These are phyloP conservation scores for Napeogenes sylphis DNA, from an alignment of 2,888 invertebrate species.

Conservation along the genomic window DNA sequence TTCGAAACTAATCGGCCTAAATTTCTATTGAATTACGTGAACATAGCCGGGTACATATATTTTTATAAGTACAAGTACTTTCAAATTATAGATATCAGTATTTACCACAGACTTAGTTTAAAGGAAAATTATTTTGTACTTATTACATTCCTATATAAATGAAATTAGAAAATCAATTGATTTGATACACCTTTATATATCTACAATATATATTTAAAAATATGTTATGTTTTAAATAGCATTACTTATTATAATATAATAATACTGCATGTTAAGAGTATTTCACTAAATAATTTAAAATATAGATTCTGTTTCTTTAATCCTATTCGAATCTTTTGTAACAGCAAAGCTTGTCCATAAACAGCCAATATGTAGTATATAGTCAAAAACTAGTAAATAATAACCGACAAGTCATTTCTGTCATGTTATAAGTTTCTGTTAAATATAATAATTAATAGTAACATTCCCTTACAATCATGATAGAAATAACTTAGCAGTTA, in stretches of 20 bases:
- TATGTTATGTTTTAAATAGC: too few relatives aligned
- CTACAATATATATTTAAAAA: too few relatives aligned
- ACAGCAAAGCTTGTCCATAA: slow-evolving; percentile 28
- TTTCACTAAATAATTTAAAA: too few relatives aligned
- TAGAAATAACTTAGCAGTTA: too few relatives aligned
- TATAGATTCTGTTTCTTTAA: neutral
- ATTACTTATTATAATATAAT: too few relatives aligned
- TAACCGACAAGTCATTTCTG: slow-evolving; percentile 20
- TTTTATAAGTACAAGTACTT: too few relatives aligned
- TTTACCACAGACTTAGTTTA: neutral
- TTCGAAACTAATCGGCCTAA: too few relatives aligned
- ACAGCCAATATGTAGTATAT: slow-evolving; percentile 14
- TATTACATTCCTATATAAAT: slow-evolving; percentile 3
- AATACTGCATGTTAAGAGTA: too few relatives aligned
- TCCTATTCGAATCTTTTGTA: slow-evolving; percentile 11
- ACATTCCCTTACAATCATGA: slow-evolving; percentile 3
- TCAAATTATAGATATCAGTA: too few relatives aligned
- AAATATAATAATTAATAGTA: neutral
- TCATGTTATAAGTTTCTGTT: slow-evolving; percentile 9
- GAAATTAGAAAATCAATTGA: neutral
- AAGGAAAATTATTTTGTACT: slow-evolving; percentile 6
- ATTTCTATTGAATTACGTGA: too few relatives aligned
- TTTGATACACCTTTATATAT: too few relatives aligned
- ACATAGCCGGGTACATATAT: too few relatives aligned
- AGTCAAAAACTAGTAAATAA: slow-evolving; percentile 15